phyloP scores from a whole-genome alignment of 2,888 invertebrate genomes.

The Cylloceria caligata region DNA sequence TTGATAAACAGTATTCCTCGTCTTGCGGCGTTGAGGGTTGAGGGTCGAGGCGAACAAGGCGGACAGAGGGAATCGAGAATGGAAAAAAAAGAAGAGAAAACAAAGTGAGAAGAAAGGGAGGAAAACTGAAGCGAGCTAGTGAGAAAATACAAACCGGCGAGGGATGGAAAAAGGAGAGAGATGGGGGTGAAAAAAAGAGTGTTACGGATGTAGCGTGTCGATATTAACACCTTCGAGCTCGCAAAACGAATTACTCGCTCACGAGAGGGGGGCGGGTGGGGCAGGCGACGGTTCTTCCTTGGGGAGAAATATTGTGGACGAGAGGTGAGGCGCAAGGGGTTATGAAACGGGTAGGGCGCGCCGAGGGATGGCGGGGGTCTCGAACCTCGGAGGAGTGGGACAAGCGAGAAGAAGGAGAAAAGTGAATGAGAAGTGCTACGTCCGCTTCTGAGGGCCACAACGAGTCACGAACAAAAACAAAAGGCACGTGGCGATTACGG shows the following conservation, averaged over 20 bases:
- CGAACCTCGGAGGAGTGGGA: slow-evolving; percentile 9
- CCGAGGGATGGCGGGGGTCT: slow-evolving; percentile 27
- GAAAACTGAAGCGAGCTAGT: slow-evolving; percentile 5
- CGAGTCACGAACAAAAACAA: slow-evolving; percentile 47
- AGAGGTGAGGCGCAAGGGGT: slow-evolving; percentile 26
- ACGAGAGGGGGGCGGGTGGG: slow-evolving; percentile 23
- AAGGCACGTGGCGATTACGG: slow-evolving; percentile 56
- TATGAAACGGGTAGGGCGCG: slow-evolving; percentile 4
- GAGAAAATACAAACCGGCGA: slow-evolving; percentile 40
- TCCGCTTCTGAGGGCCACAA: slow-evolving; percentile 25
- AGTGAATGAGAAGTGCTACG: slow-evolving; percentile 25
- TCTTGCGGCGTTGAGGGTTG: slow-evolving; percentile 11
- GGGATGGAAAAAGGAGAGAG: slow-evolving; percentile 12
- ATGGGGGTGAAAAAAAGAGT: slow-evolving; percentile 33
- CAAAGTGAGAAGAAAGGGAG: not conserved
- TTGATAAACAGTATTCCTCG: slow-evolving; percentile 64
- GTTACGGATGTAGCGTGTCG: slow-evolving; percentile 54
- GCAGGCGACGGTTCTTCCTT: slow-evolving; percentile 23
- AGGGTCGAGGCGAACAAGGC: not conserved
- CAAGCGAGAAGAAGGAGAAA: not conserved
- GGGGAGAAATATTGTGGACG: slow-evolving; percentile 34
- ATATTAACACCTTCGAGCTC: slow-evolving; percentile 69
- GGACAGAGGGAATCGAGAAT: slow-evolving; percentile 18
- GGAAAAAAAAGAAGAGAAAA: slow-evolving; percentile 9
- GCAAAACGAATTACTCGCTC: slow-evolving; percentile 68